A percentile compares a stretch with the other conserved stretches of the same genome.
Evolutionary conservation across 2,113 vertebrate genomes (phyloP).

Genomic region (Corvus hawaiiensis): DNA sequence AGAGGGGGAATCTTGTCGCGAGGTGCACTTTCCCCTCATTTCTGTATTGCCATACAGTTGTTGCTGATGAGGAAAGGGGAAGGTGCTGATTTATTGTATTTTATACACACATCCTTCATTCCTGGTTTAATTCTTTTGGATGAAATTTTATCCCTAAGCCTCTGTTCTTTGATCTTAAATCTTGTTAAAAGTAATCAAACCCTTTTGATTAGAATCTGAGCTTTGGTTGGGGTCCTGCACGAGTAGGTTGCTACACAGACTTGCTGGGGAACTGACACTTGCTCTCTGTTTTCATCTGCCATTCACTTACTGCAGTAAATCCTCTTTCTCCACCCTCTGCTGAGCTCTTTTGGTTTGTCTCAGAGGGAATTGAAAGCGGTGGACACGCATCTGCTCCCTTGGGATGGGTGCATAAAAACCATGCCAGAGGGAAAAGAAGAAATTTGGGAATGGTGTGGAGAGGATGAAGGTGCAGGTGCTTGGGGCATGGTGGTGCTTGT

Average conservation of each 20-base stretch:
- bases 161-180: background rate
- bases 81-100: background rate
- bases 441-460: background rate
- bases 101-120: background rate
- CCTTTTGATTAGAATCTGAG: background rate
- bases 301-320: background rate
- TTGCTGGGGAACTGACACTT: background rate
- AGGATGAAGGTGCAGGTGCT: background rate
- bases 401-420: background rate
- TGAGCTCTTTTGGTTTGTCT: background rate
- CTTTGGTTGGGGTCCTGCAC: background rate
- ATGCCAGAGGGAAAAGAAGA: background rate
- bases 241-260: background rate
- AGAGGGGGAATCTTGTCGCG: background rate
- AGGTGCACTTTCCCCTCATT: background rate
- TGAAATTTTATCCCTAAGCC: background rate
- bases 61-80: background rate
- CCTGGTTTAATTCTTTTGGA: background rate
- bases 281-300: background rate
- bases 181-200: background rate
- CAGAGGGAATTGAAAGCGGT: background rate
- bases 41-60: background rate
- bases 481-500: background rate
- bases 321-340: background rate
- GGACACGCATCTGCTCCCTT: fast-evolving